Conservation (phyloP, 2,888 invertebrate genomes). For the Apeira syringaria region DNA sequence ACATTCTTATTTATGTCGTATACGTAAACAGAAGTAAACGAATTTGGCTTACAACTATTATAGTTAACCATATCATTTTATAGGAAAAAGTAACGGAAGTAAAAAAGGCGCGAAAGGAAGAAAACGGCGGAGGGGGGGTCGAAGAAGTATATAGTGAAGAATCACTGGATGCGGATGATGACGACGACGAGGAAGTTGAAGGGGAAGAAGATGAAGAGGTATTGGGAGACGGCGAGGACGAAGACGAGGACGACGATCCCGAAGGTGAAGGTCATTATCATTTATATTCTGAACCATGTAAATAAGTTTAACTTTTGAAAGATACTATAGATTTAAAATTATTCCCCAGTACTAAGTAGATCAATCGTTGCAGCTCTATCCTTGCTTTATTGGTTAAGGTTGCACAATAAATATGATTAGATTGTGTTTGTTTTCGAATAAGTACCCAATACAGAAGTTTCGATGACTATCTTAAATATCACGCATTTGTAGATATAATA, state of each 20-base stretch:
- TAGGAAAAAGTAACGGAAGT: constrained; percentile 90
- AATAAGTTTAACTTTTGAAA: no score
- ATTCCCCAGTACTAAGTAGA: neutral
- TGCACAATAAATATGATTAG: neutral
- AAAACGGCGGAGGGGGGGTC: constrained; percentile 87
- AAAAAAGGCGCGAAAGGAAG: constrained; percentile 92
- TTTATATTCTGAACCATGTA: no score
- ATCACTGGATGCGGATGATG: constrained; percentile 81
- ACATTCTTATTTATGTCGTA: constrained; percentile 29
- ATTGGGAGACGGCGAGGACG: constrained; percentile 85
- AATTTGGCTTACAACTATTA: constrained; percentile 17
- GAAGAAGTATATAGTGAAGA: constrained; percentile 85
- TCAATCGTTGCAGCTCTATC: neutral
- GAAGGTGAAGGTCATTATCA: constrained; percentile 65
- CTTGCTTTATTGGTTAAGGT: no score
- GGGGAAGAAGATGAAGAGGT: constrained; percentile 87
- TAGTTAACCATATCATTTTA: constrained; percentile 25
- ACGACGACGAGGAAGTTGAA: constrained; percentile 85
- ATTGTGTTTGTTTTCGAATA: neutral
- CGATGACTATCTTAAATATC: no score
- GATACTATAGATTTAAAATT: no score
- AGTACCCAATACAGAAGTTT: no score
- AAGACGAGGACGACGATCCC: constrained; percentile 87
- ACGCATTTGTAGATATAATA: no score
- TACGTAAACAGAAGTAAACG: constrained; percentile 39